Conservation (phyloP, 2,888 invertebrate genomes). For the Thysanoteuthis rhombus region DNA sequence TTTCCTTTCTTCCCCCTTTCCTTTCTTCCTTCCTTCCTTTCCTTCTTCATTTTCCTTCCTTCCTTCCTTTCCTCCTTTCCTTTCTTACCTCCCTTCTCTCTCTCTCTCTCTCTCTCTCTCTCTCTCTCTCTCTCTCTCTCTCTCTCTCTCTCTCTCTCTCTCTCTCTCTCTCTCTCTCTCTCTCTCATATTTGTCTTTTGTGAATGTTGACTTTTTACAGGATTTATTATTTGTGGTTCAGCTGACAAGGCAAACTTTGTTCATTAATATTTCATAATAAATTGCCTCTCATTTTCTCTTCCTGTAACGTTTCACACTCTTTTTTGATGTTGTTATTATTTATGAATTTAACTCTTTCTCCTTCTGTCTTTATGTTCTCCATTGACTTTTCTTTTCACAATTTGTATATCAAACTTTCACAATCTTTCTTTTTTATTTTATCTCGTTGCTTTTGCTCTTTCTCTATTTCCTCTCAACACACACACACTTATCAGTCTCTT, state of each 20-base stretch:
- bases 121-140: not conserved
- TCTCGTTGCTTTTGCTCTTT: not conserved
- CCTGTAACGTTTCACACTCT: too few relatives aligned
- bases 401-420: not conserved
- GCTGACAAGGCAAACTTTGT: too few relatives aligned
- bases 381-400: too few relatives aligned
- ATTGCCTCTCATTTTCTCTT: too few relatives aligned
- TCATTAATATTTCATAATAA: too few relatives aligned
- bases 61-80: not conserved
- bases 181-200: not conserved
- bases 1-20: too few relatives aligned
- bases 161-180: not conserved
- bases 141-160: not conserved
- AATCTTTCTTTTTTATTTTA: not conserved
- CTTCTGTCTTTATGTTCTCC: too few relatives aligned
- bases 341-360: too few relatives aligned
- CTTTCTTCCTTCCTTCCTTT: not conserved
- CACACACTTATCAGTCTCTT: not conserved
- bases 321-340: too few relatives aligned
- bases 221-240: too few relatives aligned
- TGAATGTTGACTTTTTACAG: too few relatives aligned
- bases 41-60: not conserved
- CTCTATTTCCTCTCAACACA: not conserved
- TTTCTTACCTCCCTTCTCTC: not conserved
- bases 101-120: not conserved